Evolutionary conservation across 2,888 invertebrate species (phyloP).

Genomic region (Colostygia pectinataria): DNA sequence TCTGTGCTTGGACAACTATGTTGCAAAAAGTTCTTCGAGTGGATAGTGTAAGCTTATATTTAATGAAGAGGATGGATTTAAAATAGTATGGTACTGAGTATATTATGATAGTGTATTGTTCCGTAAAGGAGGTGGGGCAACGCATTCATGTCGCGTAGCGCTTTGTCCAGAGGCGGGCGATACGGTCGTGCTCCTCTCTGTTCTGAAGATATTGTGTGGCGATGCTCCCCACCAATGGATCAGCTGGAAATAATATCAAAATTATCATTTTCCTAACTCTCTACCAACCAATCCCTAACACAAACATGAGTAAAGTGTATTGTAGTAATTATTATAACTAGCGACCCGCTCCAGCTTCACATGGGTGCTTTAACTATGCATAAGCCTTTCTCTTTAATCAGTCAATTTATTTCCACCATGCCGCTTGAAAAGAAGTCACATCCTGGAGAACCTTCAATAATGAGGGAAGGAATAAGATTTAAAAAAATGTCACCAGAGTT

Average conservation of each 20-base stretch:
- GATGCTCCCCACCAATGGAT: slow-evolving; percentile 98
- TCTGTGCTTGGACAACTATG: slow-evolving; percentile 39
- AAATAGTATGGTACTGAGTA: slow-evolving; percentile 69
- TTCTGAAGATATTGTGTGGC: slow-evolving; percentile 99
- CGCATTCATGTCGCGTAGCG: slow-evolving; percentile 95
- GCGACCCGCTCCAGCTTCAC: too few species aligned
- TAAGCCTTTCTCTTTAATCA: too few species aligned
- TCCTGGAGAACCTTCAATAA: too few species aligned
- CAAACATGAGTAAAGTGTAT: too few species aligned
- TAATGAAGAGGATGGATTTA: slow-evolving; percentile 72
- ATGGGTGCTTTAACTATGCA: too few species aligned
- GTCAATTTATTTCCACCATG: too few species aligned
- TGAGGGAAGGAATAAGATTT: too few species aligned
- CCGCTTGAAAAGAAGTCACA: too few species aligned
- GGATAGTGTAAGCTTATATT: slow-evolving; percentile 56
- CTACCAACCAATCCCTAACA: too few species aligned
- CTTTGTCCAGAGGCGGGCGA: slow-evolving; percentile 99
- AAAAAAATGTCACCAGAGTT: too few species aligned
- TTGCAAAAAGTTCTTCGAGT: slow-evolving; percentile 40
- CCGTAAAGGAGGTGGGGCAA: slow-evolving; percentile 52
- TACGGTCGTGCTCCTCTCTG: slow-evolving; percentile 98
- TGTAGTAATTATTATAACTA: too few species aligned
- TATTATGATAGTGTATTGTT: slow-evolving; percentile 60
- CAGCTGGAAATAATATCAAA: slow-evolving; percentile 84
- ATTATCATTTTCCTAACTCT: too few species aligned